Conservation (phyloP, 2,888 invertebrate genomes). For the Temnothorax ravouxi region DNA sequence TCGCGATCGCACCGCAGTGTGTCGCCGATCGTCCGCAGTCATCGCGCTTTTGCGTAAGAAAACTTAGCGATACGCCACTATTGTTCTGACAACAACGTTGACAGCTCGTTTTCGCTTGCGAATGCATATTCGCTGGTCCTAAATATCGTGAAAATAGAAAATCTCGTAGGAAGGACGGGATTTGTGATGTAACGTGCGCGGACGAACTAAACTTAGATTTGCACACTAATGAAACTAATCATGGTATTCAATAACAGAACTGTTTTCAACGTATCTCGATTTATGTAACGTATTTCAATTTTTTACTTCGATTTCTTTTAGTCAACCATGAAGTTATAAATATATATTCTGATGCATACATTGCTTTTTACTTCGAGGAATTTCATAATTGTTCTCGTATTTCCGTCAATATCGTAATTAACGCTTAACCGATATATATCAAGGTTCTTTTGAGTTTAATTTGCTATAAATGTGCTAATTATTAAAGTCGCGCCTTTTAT, state of each 20-base stretch:
- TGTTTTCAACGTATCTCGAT: not conserved
- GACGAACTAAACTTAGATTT: not conserved
- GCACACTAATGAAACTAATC: not conserved
- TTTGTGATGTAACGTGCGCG: not conserved
- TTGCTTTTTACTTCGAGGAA: not conserved
- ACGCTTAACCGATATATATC: not conserved
- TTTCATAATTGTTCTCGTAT: not conserved
- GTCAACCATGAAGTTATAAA: not conserved
- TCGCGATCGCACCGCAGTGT: constrained; percentile 46
- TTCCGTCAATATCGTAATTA: not conserved
- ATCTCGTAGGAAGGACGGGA: not conserved
- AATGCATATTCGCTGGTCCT: not conserved
- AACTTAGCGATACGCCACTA: constrained; percentile 8
- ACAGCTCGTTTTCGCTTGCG: not conserved
- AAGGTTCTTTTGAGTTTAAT: not conserved
- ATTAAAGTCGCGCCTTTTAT: not conserved
- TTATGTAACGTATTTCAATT: not conserved
- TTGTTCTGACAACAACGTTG: constrained; percentile 40
- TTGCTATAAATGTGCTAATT: not conserved
- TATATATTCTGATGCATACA: not conserved
- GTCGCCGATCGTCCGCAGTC: constrained; percentile 46
- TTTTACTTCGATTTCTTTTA: not conserved
- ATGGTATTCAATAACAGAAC: constrained; percentile 10
- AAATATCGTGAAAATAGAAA: constrained; percentile 17
- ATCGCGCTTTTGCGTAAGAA: constrained; percentile 41